Conservation (phyloP, 2,888 invertebrate genomes). For the Tillus elongatus region DNA sequence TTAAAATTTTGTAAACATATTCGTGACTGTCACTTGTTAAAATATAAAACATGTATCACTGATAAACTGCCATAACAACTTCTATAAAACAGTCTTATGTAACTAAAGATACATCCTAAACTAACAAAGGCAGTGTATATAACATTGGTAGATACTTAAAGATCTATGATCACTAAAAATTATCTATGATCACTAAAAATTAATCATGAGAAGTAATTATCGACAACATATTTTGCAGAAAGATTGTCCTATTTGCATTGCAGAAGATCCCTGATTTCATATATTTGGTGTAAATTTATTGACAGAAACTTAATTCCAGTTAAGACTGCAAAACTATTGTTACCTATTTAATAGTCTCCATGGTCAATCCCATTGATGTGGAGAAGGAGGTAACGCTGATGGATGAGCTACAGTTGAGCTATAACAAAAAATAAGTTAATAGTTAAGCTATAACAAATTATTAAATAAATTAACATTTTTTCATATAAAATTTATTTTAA, state of each 20-base stretch:
- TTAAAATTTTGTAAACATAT: no score
- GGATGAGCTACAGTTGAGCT: slow-evolving; percentile 97
- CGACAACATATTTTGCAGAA: slow-evolving; percentile 33
- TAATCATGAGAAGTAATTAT: no score
- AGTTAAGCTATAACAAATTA: no score
- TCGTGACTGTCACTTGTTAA: no score
- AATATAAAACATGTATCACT: no score
- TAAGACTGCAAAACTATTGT: slow-evolving; percentile 26
- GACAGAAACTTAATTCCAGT: slow-evolving; percentile 16
- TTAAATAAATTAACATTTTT: no score
- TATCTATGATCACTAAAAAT: no score
- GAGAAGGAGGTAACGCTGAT: slow-evolving; percentile 95
- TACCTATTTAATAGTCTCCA: slow-evolving; percentile 37
- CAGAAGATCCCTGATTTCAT: slow-evolving; percentile 41
- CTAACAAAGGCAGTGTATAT: slow-evolving; percentile 30
- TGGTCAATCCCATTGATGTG: slow-evolving; percentile 94
- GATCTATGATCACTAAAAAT: slow-evolving; percentile 33
- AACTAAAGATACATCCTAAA: slow-evolving; percentile 26
- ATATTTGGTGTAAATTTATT: slow-evolving; percentile 39
- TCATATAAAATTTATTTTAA: no score
- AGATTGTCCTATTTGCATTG: slow-evolving; percentile 35
- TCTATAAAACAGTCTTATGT: slow-evolving; percentile 34
- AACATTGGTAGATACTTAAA: slow-evolving; percentile 37
- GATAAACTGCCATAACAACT: no score
- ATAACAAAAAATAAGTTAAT: slow-evolving; percentile 41